Base-by-base conservation (phyloP, 1,140 invertebrate genomes). In the Goniozus legneri region DNA sequence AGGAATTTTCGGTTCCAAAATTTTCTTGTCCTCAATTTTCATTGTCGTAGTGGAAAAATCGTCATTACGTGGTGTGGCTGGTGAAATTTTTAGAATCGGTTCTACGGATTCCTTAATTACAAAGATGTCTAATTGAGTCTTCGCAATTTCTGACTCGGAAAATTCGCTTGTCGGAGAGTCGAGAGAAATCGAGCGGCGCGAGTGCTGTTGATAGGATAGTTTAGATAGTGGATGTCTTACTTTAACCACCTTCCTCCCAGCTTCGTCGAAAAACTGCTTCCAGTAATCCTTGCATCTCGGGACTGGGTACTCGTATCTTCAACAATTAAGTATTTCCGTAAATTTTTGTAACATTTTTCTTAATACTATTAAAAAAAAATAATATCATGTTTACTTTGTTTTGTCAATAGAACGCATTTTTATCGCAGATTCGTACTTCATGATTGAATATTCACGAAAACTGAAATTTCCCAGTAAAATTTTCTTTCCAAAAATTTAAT, bases 231-330 rank as follows among this genome's bases (percentile, higher is more conserved):
- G 43, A 36, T 56, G 37, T 45, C 59, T 64, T 65, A 67, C 64
- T 56, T 33, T 44, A 10, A 50, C 27, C 21, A 54, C 41, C 33
- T 22, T 59, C 27, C 48, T 52, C 13, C 60, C 60, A 8, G 58
- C 32, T 2, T 64, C 47, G 10, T 47, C 35, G 21, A 47, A 62
- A 18, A 67, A 43, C 20, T 52, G 52, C 3, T 55, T 4, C 65
- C 64, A 68, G 14, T 67, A 60, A 2, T 51, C 31, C 6, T 33
- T 58, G 0, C 52, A 53, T 8, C 39, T 46, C 18, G 44, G 44
- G 20, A 63, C 35, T 7, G 60, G 52, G 44, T 31, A 37, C 18
- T 65, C 65, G 56, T 54, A 69, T 56, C 68, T 71, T 13, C 3
- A 27, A 27, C 10, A 6, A 27, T n/a, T 27, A 27, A 27, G 4